Evolutionary conservation across 2,888 invertebrate genomes (phyloP).

Genomic region (Metalampra italica): DNA sequence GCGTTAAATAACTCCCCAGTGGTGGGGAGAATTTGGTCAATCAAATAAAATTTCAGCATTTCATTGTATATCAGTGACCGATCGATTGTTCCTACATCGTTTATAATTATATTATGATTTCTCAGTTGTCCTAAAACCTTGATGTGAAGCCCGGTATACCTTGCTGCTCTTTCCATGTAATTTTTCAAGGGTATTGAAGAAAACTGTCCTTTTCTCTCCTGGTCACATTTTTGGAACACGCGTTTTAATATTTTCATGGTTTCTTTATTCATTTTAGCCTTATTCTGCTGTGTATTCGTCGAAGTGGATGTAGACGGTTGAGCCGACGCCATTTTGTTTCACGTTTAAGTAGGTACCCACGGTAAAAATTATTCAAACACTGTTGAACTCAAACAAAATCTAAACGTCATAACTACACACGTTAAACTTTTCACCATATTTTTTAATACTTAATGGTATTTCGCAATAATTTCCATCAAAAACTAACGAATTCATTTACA

Average conservation of each 20-base stretch:
- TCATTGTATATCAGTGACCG: constrained; percentile 23
- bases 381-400: too few species aligned
- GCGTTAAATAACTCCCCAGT: constrained; percentile 23
- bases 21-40: constrained; percentile 22
- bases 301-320: not conserved
- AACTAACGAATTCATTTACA: too few species aligned
- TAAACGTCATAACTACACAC: too few species aligned
- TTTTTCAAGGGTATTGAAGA: not conserved
- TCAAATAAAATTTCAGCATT: constrained; percentile 22
- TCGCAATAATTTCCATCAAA: too few species aligned
- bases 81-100: constrained; percentile 21
- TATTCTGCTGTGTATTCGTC: not conserved
- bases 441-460: too few species aligned
- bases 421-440: too few species aligned
- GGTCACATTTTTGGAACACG: not conserved
- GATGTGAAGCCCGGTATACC: constrained; percentile 1
- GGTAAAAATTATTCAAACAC: too few species aligned
- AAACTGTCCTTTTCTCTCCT: not conserved
- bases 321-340: constrained; percentile 3
- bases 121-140: not conserved
- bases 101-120: not conserved
- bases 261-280: not conserved
- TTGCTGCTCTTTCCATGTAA: not conserved
- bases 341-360: not conserved
- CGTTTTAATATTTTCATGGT: constrained; percentile 1